Base-by-base conservation (phyloP, 2,113 vertebrate genomes). In the Cyprinodon tularosa region DNA sequence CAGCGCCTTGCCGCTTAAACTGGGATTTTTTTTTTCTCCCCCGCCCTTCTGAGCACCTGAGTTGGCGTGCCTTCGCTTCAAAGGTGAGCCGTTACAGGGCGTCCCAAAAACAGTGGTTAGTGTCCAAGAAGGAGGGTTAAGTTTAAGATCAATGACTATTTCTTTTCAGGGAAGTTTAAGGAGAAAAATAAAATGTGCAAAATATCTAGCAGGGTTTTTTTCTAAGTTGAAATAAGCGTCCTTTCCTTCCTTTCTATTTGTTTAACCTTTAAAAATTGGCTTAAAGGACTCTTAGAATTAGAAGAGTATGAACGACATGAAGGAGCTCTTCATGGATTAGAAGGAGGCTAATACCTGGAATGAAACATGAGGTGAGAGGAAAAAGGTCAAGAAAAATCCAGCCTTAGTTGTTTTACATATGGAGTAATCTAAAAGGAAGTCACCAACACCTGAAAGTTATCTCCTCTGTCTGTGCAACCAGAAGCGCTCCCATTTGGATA, bases 21-120 rank as follows among this genome's bases (percentile, higher is more conserved):
- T 5, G 45, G 61, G 42, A 37, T 61, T 22, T 38, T 47, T 68
- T 66, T 3, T 0, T 29, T 29, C 29, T 29, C 29, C 1, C 29
- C 29, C 39, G 17, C 45, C 47, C 74, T 47, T 75, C 66, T 72
- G 76, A 86, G 66, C 73, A 75, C 77, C 36, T 48, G 17, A 80
- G 81, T 39, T 50, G 71, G 78, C 64, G 66, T 89, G 76, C 84
- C 65, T 48, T 85, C 82, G 77, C 81, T 75, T 75, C 76, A 74
- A 68, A 59, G 57, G 14, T 83, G 76, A 77, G 50, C 67, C 48
- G 47, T 42, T 45, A 70, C 8, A 68, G 72, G 36, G 44, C 74
- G 71, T 80, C 73, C 72, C 65, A 59, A 67, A 72, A 80, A 68
- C 69, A 72, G 81, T 78, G 69, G 77, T 83, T 76, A 66, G 70